Percentiles rank a stretch among this genome's conserved stretches.
Conservation (phyloP, 2,888 invertebrate genomes). For the Drosophila mercatorum region DNA sequence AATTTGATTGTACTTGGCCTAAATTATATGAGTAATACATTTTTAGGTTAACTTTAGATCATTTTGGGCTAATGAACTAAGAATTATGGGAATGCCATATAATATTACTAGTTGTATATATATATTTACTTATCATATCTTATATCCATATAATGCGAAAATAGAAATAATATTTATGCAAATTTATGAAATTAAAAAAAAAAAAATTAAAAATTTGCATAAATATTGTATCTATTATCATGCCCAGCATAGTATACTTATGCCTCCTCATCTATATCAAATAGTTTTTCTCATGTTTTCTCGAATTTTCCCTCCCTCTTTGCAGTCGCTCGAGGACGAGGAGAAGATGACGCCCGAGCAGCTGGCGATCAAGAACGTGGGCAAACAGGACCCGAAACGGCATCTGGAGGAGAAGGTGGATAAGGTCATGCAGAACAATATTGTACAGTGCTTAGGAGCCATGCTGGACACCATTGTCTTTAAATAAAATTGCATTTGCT, state of each 20-base stretch:
- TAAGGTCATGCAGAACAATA: constrained; percentile 97
- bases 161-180: no score
- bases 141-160: not conserved
- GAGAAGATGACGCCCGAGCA: constrained; percentile 99
- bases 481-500: constrained; percentile 87
- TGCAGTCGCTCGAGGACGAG: constrained; percentile 96
- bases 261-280: not conserved
- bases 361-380: constrained; percentile 99
- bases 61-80: not conserved
- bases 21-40: not conserved
- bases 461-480: constrained; percentile 97
- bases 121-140: not conserved
- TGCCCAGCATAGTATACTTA: not conserved
- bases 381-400: constrained; percentile 99
- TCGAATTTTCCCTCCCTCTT: not conserved
- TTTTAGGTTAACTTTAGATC: not conserved
- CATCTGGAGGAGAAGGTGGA: constrained; percentile 99
- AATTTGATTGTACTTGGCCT: not conserved
- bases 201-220: no score
- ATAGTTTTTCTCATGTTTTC: not conserved
- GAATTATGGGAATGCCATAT: not conserved
- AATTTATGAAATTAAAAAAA: not conserved
- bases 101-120: not conserved
- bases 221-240: not conserved
- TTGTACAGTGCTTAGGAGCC: constrained; percentile 98